Evolutionary conservation across 2,113 vertebrate genomes (phyloP), one percentile per base, ranked within the genome.

Genomic region (Cottus gobio): DNA sequence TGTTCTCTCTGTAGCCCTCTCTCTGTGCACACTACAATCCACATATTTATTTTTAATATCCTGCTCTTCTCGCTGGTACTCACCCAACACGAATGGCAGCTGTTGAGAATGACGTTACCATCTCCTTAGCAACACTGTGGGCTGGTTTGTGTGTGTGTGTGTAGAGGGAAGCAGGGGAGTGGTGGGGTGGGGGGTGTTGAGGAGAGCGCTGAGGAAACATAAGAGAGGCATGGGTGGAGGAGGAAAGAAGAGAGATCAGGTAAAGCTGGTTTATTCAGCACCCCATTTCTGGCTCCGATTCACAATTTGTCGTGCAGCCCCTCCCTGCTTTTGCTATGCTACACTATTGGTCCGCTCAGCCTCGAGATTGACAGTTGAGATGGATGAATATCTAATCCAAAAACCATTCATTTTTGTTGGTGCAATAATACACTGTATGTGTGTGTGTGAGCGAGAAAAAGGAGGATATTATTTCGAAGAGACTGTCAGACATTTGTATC

Each of bases 71-170:
- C 39, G 57, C 84, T 82, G 78, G 63, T 90, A 75, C 85, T 85
- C 70, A 63, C 79, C 79, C 80, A 79, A 84, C 85, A 90, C 87
- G 86, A 92, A 93, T 88, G 88, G 91, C 85, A 90, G 87, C 89
- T 91, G 90, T 92, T 95, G 92, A 88, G 83, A 92, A 88, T 93
- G 92, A 94, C 89, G 90, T 94, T 85, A 54, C 74, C n/a, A 85
- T 96, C 85, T 93, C 95, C 93, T 79, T 93, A 92, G 93, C 91
- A 95, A 95, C 94, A 44, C 61, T 37, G 56, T 64, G 72, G 11
- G 42, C 13, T 12, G 2, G 24, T 79, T 79, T 76, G 64, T 71
- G 61, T 64, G 71, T 28, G 71, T 36, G 26, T 80, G 84, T 76
- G 64, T 71, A 36, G 36, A 37, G 6, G 36, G 36, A 37, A 7